These are phyloP conservation scores for Keiferia lycopersicella DNA, from an alignment of 2,888 invertebrate species.

Conservation along the genomic window DNA sequence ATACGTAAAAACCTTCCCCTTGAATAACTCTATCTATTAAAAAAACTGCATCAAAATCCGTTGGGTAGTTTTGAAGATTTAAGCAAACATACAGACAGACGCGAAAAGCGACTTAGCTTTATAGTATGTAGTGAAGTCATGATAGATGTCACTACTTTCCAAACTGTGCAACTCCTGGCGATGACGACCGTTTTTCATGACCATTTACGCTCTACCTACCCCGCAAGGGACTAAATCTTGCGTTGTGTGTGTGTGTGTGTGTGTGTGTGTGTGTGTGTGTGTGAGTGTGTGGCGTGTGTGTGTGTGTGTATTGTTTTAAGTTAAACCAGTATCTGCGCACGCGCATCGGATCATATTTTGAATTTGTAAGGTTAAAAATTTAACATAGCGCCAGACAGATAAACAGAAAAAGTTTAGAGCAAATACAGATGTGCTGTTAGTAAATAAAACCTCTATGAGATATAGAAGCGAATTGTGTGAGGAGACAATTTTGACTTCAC, in stretches of 20 bases:
- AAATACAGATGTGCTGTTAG: constrained; percentile 74
- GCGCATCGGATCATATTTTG: constrained; percentile 62
- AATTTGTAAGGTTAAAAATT: constrained; percentile 64
- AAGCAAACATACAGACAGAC: too few relatives aligned
- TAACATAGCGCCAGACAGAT: constrained; percentile 63
- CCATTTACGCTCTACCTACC: too few relatives aligned
- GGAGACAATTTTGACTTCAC: not conserved
- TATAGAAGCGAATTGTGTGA: not conserved
- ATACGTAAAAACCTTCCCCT: too few relatives aligned
- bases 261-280: too few relatives aligned
- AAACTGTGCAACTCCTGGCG: not conserved
- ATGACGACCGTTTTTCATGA: too few relatives aligned
- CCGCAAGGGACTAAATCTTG: not conserved
- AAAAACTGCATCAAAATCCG: too few relatives aligned
- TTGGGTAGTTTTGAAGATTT: too few relatives aligned
- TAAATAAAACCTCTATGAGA: constrained; percentile 52
- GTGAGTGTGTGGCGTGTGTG: too few relatives aligned
- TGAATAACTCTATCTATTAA: too few relatives aligned
- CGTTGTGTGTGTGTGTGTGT: too few relatives aligned
- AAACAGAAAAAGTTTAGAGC: constrained; percentile 30
- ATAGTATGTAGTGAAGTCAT: too few relatives aligned
- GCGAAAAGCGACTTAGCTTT: too few relatives aligned
- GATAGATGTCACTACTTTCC: not conserved
- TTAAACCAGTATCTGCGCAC: constrained; percentile 45
- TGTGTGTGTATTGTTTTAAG: not conserved